Evolutionary conservation across 2,113 vertebrate species (phyloP).

Genomic region (Motacilla tschutschensis): DNA sequence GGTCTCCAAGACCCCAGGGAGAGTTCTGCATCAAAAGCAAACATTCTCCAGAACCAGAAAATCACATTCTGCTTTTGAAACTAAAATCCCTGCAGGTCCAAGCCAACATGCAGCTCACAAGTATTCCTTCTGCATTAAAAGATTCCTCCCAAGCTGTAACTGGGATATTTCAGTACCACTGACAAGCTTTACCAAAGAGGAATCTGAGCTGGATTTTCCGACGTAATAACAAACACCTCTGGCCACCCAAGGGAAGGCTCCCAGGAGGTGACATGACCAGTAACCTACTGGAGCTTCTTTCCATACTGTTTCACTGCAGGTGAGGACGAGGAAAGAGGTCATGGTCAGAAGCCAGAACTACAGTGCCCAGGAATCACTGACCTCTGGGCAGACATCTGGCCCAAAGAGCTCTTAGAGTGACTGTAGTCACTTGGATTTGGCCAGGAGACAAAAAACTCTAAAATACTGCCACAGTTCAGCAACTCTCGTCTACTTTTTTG

Average conservation of each 20-base stretch:
- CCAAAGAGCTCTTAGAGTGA: neutral
- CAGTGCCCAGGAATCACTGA: fast-evolving
- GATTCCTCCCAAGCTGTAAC: neutral
- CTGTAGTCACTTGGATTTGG: neutral
- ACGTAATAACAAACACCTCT: neutral
- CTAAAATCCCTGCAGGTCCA: neutral
- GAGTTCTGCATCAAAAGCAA: neutral
- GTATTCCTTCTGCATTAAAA: neutral
- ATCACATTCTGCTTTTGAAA: neutral
- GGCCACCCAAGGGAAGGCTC: neutral
- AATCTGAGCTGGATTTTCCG: neutral
- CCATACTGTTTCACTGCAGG: too few relatives aligned
- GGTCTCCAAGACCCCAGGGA: neutral
- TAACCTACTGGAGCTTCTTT: neutral
- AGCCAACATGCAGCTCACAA: neutral
- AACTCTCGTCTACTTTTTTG: neutral
- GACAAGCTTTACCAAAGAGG: neutral
- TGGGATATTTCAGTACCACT: fast-evolving
- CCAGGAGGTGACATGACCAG: neutral
- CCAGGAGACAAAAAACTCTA: neutral
- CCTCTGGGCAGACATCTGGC: neutral
- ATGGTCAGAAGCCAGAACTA: neutral
- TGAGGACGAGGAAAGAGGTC: neutral
- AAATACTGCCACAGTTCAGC: neutral
- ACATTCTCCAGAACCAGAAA: neutral